Evolutionary conservation across 2,113 vertebrate genomes (phyloP).

Genomic region (Orientallactaga bullata): DNA sequence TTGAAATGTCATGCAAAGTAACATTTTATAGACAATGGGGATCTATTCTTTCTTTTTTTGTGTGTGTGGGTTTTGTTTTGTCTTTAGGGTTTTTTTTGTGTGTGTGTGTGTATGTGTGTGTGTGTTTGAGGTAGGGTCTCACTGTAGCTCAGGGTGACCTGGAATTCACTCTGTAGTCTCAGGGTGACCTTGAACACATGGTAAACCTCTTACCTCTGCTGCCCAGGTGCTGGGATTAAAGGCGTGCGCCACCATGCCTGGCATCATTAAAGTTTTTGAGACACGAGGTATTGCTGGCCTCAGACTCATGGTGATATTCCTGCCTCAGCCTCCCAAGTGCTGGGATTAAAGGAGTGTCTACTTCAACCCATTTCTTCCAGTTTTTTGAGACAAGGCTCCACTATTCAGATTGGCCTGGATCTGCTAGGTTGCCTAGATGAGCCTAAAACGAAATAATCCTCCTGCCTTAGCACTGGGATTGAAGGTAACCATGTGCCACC

Average conservation of each 20-base stretch:
- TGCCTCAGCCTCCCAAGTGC: neutral
- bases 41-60: too few species aligned
- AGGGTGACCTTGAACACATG: too few species aligned
- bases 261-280: neutral
- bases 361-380: too few species aligned
- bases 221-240: too few species aligned
- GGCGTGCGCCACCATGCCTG: too few species aligned
- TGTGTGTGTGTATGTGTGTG: too few species aligned
- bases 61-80: too few species aligned
- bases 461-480: neutral
- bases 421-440: neutral
- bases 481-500: neutral
- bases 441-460: neutral
- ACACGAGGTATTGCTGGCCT: neutral
- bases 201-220: too few species aligned
- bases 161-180: too few species aligned
- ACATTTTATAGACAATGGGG: neutral
- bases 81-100: too few species aligned
- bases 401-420: neutral
- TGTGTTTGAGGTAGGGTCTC: too few species aligned
- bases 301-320: neutral
- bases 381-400: neutral
- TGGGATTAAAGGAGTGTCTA: neutral
- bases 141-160: too few species aligned
- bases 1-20: slow-evolving; percentile 32